Conservation (phyloP, 2,888 invertebrate species). For the Phalangium opilio region DNA sequence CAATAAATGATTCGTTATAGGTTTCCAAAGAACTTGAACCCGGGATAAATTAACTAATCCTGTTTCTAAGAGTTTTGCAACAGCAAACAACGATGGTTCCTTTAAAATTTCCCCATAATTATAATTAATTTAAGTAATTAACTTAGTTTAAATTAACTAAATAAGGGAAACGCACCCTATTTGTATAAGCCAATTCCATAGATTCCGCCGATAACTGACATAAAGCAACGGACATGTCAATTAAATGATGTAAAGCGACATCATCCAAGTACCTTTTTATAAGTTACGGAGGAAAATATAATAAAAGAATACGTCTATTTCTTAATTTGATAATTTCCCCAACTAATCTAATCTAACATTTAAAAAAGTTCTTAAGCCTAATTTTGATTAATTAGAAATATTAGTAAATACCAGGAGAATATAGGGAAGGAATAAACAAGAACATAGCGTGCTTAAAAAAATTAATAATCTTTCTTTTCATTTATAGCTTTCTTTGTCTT, state of each 20-base stretch:
- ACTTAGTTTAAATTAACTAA: too few species aligned
- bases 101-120: too few species aligned
- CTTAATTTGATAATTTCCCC: too few species aligned
- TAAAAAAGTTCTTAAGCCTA: too few species aligned
- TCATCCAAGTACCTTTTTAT: constrained; percentile 56
- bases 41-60: constrained; percentile 83
- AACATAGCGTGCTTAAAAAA: background rate
- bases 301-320: too few species aligned
- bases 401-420: background rate
- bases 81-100: constrained; percentile 93
- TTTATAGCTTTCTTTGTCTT: background rate
- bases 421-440: background rate
- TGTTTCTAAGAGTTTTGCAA: constrained; percentile 95
- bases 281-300: too few species aligned
- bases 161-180: constrained; percentile 45
- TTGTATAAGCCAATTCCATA: constrained; percentile 90
- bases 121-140: too few species aligned
- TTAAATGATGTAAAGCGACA: constrained; percentile 83
- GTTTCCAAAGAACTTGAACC: constrained; percentile 87
- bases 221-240: constrained; percentile 87
- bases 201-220: constrained; percentile 92
- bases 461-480: background rate
- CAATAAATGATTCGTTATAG: constrained; percentile 83
- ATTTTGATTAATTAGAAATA: too few species aligned
- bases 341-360: too few species aligned